Percentiles rank a stretch among this genome's conserved stretches.
These are phyloP conservation scores for Alethe diademata DNA, from an alignment of 2,113 vertebrate species.

Conservation along the genomic window DNA sequence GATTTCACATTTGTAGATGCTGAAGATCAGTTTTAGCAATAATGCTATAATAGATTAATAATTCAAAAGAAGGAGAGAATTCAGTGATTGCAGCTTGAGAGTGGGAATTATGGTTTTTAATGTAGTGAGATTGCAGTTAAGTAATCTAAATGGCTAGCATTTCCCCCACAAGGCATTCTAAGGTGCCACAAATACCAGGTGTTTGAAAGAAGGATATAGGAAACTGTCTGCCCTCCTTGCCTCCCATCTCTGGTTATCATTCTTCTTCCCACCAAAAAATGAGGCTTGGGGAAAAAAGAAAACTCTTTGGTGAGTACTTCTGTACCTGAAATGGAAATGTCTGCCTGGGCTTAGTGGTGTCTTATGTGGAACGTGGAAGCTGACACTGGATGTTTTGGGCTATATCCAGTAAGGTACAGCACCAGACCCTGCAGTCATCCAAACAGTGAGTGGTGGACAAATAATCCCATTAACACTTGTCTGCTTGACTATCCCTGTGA, in stretches of 20 bases:
- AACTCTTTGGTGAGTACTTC: not conserved
- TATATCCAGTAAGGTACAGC: not conserved
- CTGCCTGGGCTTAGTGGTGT: not conserved
- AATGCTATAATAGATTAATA: not conserved
- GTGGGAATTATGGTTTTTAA: not conserved
- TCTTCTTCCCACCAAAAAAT: not conserved
- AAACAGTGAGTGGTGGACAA: not conserved
- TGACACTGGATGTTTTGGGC: not conserved
- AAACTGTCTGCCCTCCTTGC: not conserved
- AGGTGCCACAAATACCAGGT: not conserved
- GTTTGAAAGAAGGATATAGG: not conserved
- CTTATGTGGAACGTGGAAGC: not conserved
- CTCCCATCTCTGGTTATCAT: not conserved
- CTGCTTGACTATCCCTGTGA: not conserved
- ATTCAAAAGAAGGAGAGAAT: not conserved
- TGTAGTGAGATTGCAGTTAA: not conserved
- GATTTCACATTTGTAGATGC: not conserved
- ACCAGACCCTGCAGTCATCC: not conserved
- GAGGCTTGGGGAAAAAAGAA: not conserved
- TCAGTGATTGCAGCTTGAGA: not conserved
- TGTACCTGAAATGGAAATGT: not conserved
- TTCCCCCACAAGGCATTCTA: not conserved
- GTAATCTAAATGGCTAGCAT: not conserved
- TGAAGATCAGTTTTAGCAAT: not conserved
- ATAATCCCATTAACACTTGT: not conserved